Percentiles rank a stretch among this genome's conserved stretches.
Evolutionary conservation across 2,797 vertebrate genomes (phyloP).

Genomic region (Sardinella longiceps): DNA sequence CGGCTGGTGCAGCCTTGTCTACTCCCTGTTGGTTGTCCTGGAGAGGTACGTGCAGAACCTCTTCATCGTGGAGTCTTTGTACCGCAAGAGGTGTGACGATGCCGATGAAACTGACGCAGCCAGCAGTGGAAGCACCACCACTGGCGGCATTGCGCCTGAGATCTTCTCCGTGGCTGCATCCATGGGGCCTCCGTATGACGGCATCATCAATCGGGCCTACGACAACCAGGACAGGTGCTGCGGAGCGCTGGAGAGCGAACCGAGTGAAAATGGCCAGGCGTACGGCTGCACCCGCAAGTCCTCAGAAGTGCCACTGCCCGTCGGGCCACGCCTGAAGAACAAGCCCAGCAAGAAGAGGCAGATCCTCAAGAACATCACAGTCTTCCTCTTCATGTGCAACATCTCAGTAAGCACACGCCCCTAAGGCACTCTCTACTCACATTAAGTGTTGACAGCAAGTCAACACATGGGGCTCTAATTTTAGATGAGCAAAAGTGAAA

Average conservation of each 20-base stretch:
- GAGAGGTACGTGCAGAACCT: conserved; percentile 96
- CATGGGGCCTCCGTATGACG: conserved; percentile 69
- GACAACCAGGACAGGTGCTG: conserved; percentile 58
- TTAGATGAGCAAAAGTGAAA: no score
- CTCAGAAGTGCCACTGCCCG: conserved; percentile 55
- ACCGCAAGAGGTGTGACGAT: conserved; percentile 75
- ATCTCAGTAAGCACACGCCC: conserved; percentile 84
- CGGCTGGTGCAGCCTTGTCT: conserved; percentile 88
- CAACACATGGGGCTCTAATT: not conserved
- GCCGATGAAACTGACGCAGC: conserved; percentile 58
- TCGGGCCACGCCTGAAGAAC: conserved; percentile 45
- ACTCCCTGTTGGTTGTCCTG: conserved; percentile 85
- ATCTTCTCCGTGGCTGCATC: conserved; percentile 82
- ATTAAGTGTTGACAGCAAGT: not conserved
- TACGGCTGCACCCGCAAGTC: conserved; percentile 60
- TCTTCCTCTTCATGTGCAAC: conserved; percentile 93
- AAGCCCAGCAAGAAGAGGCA: conserved; percentile 73
- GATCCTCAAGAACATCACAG: conserved; percentile 87
- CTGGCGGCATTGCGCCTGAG: conserved; percentile 56
- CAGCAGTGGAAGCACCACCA: conserved; percentile 54
- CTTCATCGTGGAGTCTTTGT: conserved; percentile 91
- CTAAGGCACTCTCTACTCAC: not conserved
- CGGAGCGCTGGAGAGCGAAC: conserved; percentile 61
- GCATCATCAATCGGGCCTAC: conserved; percentile 73
- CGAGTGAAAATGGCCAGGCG: conserved; percentile 58